Percentiles rank a stretch among this genome's conserved stretches.
These are phyloP conservation scores for Cacoxenus indagator DNA, from an alignment of 2,888 invertebrate species.

Conservation along the genomic window DNA sequence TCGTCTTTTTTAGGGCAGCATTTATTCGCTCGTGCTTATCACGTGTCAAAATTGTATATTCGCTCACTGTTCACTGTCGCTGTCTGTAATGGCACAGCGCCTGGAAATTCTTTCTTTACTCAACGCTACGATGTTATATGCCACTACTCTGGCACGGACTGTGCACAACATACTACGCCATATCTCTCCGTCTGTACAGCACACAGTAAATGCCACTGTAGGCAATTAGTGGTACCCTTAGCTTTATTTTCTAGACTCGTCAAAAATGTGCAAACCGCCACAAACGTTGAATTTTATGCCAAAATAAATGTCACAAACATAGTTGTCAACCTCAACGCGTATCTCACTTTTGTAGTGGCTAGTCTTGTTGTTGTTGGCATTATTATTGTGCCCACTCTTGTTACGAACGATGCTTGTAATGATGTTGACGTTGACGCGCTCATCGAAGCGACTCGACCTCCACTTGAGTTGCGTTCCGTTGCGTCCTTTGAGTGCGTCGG, in stretches of 20 bases:
- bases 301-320: constrained; percentile 10
- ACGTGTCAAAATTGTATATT: constrained; percentile 1
- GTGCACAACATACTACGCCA: not conserved
- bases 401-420: not conserved
- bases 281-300: not conserved
- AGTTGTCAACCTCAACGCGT: not conserved
- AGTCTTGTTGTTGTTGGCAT: not conserved
- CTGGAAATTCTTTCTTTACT: not conserved
- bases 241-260: not conserved
- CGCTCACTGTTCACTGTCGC: not conserved
- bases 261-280: not conserved
- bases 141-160: too few species aligned
- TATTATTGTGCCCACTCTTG: not conserved
- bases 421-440: not conserved
- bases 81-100: not conserved
- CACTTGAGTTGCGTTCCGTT: not conserved
- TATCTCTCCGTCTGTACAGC: not conserved
- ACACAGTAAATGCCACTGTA: not conserved
- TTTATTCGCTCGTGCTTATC: not conserved
- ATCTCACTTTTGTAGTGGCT: not conserved
- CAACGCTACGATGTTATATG: not conserved
- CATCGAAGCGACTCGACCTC: too few species aligned
- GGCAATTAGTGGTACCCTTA: not conserved
- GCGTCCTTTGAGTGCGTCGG: not conserved
- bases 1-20: not conserved